Evolutionary conservation across 2,888 invertebrate genomes (phyloP), one percentile per base, ranked within the genome.

Genomic region (Chironomus tentans): DNA sequence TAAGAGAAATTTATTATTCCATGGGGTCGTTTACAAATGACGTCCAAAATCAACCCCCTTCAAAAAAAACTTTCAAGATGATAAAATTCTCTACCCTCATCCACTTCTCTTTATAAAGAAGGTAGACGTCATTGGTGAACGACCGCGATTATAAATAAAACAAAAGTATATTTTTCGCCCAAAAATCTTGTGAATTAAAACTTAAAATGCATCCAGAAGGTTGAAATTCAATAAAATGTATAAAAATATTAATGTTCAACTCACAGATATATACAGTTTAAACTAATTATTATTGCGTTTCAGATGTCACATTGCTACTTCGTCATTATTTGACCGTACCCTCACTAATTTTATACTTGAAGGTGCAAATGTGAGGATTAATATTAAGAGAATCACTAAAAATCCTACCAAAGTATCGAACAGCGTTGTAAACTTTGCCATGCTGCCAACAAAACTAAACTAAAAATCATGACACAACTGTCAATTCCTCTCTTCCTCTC

Each of bases 181-280:
- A 56, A 65, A 65, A 24, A 65, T n/a, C 13, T 21, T 65, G 65
- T 65, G 21, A 65, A 65, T 13, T 65, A 65, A 65, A 56, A 56
- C 56, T 65, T 65, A 65, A 65, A 22, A 18, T 65, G 65, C 65
- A 65, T 65, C 65, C 65, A 65, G 65, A 65, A 65, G 24, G 12
- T 65, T 65, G 65, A 65, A 65, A 65, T 21, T 65, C 21, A 65
- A 65, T 65, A 65, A 65, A 65, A 65, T 74, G 74, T 74, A 74
- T 48, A 46, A 61, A 56, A 18, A 56, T 56, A 24, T 74, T 24
- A 72, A 62, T 72, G 61, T 72, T 56, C 56, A 56, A 72, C 72
- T 72, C 22, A 70, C 50, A 24, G 13, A 38, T 7, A 5, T 4
- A 28, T 38, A 38, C 10, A 38, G 7, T 10, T 38, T 10, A 38